A percentile compares a stretch with the other conserved stretches of the same genome.
Conservation (phyloP, 2,888 invertebrate genomes). For the Halocaridina rubra region DNA sequence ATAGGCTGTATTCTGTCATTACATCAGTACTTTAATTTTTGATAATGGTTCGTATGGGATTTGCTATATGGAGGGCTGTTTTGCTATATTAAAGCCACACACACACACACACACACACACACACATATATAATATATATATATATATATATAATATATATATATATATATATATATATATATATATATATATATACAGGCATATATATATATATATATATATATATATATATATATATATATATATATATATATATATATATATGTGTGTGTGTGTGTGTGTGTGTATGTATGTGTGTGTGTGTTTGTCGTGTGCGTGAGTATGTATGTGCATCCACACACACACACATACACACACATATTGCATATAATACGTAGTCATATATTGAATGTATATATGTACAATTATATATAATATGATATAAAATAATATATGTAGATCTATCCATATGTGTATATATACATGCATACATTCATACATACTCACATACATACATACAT, state of each 20-base stretch:
- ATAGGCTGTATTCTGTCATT: too few relatives aligned
- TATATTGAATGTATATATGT: background rate
- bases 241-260: constrained; percentile 29
- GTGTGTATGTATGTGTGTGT: background rate
- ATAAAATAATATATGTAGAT: too few relatives aligned
- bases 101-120: too few relatives aligned
- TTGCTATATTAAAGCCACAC: too few relatives aligned
- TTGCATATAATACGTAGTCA: background rate
- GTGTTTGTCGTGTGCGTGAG: background rate
- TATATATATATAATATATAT: constrained; percentile 7
- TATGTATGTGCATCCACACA: background rate
- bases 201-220: constrained; percentile 36
- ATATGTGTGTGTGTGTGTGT: background rate
- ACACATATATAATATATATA: constrained; percentile 21
- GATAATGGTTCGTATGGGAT: too few relatives aligned
- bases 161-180: background rate
- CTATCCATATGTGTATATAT: too few relatives aligned
- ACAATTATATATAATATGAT: too few relatives aligned
- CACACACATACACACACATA: background rate
- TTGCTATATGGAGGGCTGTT: too few relatives aligned
- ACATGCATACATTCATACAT: too few relatives aligned
- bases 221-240: constrained; percentile 36
- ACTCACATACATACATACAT: too few relatives aligned
- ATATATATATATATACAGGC: constrained; percentile 31
- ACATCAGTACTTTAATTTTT: too few relatives aligned